phyloP scores from a whole-genome alignment of 2,797 vertebrate species.

The Lerista edwardsae region DNA sequence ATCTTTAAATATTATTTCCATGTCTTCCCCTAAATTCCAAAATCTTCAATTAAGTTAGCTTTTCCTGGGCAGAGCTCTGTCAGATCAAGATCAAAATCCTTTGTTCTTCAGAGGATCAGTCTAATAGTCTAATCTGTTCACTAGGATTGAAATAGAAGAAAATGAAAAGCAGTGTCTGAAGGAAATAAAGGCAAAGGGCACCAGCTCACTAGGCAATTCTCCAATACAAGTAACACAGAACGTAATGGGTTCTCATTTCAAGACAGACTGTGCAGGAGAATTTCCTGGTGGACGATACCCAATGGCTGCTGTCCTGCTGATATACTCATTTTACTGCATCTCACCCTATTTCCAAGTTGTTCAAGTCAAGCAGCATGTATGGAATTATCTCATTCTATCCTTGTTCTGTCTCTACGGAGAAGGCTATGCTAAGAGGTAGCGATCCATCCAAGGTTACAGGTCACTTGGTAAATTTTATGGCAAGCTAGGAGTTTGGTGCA shows the following conservation, averaged over 20 bases:
- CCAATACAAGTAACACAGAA: background rate
- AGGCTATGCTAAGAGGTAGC: too few relatives aligned
- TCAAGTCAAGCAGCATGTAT: background rate
- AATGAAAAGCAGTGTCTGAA: background rate
- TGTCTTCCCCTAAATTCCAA: background rate
- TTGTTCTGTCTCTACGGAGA: too few relatives aligned
- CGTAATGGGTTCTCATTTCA: background rate
- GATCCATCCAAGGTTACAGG: too few relatives aligned
- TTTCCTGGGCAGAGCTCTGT: background rate
- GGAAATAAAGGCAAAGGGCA: background rate
- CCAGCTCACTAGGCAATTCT: too few relatives aligned
- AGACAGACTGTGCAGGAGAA: background rate
- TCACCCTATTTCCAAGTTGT: background rate
- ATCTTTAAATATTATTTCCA: slow-evolving; percentile 22
- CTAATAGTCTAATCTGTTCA: slow-evolving; percentile 21
- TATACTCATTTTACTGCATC: background rate
- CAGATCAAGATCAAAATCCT: slow-evolving; percentile 8
- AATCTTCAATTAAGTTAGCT: slow-evolving; percentile 23
- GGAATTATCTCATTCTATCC: background rate
- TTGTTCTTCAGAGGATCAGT: slow-evolving; percentile 15
- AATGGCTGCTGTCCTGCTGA: background rate
- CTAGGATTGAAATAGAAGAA: background rate
- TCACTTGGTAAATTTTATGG: too few relatives aligned
- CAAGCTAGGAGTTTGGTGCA: too few relatives aligned
- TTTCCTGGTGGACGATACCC: too few relatives aligned